These are phyloP conservation scores for Dendrocopos noguchii DNA, from an alignment of 2,113 vertebrate species.

Conservation along the genomic window DNA sequence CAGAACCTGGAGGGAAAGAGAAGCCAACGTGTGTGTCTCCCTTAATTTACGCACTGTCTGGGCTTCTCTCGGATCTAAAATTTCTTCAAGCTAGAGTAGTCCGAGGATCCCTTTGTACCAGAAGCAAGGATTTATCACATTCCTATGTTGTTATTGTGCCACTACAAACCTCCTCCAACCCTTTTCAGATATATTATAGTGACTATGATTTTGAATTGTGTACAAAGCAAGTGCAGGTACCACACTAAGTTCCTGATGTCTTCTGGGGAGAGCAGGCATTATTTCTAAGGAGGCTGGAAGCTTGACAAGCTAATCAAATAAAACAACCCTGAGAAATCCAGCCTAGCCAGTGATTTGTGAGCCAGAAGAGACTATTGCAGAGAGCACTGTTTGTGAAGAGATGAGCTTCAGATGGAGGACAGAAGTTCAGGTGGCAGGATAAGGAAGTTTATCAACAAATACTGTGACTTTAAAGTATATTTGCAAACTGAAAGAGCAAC, in stretches of 20 bases:
- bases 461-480: neutral
- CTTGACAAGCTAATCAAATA: neutral
- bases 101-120: neutral
- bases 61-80: neutral
- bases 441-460: neutral
- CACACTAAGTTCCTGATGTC: neutral
- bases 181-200: neutral
- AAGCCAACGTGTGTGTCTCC: neutral
- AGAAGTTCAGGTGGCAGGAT: neutral
- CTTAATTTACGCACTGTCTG: neutral
- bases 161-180: neutral
- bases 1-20: neutral
- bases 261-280: neutral
- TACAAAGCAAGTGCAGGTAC: neutral
- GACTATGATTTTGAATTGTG: neutral
- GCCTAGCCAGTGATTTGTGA: neutral
- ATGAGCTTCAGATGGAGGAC: neutral
- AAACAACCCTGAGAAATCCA: neutral
- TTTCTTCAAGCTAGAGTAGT: neutral
- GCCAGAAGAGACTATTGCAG: neutral
- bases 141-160: neutral
- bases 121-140: neutral
- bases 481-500: neutral
- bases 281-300: neutral
- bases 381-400: neutral